A percentile compares a stretch with the other conserved stretches of the same genome.
These are phyloP conservation scores for Pandemis corylana DNA, from an alignment of 2,888 invertebrate species.

Conservation along the genomic window DNA sequence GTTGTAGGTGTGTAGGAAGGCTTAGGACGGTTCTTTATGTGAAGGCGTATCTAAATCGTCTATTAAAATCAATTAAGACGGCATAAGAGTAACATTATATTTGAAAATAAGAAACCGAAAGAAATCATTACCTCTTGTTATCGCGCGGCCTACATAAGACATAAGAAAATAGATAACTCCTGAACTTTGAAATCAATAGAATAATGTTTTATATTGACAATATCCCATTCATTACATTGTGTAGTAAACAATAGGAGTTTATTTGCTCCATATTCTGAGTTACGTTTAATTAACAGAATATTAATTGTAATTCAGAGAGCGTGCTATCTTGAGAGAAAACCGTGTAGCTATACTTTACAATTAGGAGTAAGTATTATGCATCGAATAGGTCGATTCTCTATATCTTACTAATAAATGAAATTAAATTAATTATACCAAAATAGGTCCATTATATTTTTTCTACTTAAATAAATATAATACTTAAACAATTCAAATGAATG, in stretches of 20 bases:
- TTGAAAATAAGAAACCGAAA: background rate
- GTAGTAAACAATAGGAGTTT: background rate
- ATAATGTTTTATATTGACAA: slow-evolving; percentile 14
- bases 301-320: no score
- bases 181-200: slow-evolving; percentile 33
- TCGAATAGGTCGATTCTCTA: no score
- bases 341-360: no score
- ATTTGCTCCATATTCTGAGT: background rate
- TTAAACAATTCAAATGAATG: no score
- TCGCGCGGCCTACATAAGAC: slow-evolving; percentile 23
- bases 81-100: background rate
- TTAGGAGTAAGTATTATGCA: no score
- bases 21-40: no score
- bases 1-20: no score
- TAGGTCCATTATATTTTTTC: no score
- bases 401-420: no score
- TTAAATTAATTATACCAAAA: no score
- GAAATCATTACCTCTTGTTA: slow-evolving; percentile 32
- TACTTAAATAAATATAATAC: no score
- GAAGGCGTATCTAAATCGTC: background rate
- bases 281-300: background rate
- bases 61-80: background rate
- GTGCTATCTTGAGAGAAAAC: no score
- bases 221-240: slow-evolving; percentile 29
- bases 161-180: slow-evolving; percentile 30